Evolutionary conservation across 1,140 invertebrate species (phyloP).

Genomic region (Temnothorax nylanderi): DNA sequence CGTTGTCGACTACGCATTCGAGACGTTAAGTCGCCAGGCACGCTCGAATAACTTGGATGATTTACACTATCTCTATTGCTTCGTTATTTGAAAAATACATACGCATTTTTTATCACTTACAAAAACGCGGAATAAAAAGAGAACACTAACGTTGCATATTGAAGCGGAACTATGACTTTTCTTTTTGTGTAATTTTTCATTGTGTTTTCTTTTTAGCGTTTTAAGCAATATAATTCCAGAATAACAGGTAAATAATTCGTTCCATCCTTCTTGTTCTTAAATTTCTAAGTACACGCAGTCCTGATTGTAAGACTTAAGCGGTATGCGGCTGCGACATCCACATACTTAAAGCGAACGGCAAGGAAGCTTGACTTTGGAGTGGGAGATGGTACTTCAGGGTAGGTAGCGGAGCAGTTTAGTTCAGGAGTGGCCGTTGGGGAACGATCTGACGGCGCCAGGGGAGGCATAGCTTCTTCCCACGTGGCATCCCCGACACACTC

Average conservation of each 20-base stretch:
- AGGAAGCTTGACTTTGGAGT: conserved; percentile 57
- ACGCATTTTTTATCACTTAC: neutral
- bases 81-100: neutral
- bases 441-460: conserved; percentile 82
- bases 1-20: conserved; percentile 33
- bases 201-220: neutral
- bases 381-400: conserved; percentile 69
- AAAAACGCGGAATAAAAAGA: neutral
- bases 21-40: conserved; percentile 10
- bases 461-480: conserved; percentile 84
- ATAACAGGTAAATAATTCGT: neutral
- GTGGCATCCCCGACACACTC: conserved; percentile 80
- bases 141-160: neutral
- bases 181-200: neutral
- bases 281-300: conserved; percentile 27
- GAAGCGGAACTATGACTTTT: neutral
- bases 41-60: neutral
- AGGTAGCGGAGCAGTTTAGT: conserved; percentile 82
- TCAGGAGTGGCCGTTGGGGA: conserved; percentile 83
- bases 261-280: conserved; percentile 5
- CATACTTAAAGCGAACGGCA: conserved; percentile 29
- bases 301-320: conserved; percentile 14
- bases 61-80: neutral
- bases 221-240: neutral
- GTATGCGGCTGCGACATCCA: conserved; percentile 3